Percentiles rank a stretch among this genome's conserved stretches.
Evolutionary conservation across 2,797 vertebrate species (phyloP).

Genomic region (Aeoliscus strigatus): DNA sequence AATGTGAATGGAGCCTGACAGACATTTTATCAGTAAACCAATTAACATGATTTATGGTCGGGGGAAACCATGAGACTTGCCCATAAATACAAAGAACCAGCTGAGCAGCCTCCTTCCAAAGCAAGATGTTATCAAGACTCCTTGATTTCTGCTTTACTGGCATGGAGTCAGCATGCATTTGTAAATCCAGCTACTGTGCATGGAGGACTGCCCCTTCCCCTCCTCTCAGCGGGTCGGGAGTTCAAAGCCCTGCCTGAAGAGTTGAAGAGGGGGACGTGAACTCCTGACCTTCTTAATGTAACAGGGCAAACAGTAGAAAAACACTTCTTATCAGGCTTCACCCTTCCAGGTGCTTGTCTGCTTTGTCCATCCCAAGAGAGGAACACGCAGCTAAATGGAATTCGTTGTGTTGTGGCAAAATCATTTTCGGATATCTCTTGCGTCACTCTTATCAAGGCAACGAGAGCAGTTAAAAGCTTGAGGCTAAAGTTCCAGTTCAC

Average conservation of each 20-base stretch:
- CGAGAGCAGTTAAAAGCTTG: conserved; percentile 16
- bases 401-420: conserved; percentile 6
- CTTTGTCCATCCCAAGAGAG: conserved; percentile 10
- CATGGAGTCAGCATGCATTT: conserved; percentile 69
- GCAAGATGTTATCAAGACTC: conserved; percentile 67
- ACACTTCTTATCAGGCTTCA: conserved; percentile 45
- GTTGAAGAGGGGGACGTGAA: conserved; percentile 66
- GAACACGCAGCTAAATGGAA: conserved; percentile 12
- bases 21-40: conserved; percentile 76
- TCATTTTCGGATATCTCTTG: conserved; percentile 3
- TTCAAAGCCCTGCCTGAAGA: conserved; percentile 65
- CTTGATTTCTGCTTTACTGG: conserved; percentile 65
- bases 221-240: conserved; percentile 62
- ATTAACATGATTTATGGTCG: conserved; percentile 78
- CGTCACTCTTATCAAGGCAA: too few relatives aligned
- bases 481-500: conserved; percentile 19
- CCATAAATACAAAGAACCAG: conserved; percentile 72
- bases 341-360: conserved; percentile 41
- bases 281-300: conserved; percentile 66
- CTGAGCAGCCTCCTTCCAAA: conserved; percentile 62
- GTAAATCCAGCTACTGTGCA: conserved; percentile 76
- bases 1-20: conserved; percentile 63
- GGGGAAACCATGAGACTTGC: conserved; percentile 59
- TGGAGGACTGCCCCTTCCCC: conserved; percentile 34
- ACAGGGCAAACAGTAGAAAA: conserved; percentile 43